Conservation (phyloP, 2,113 vertebrate species). For the Nasalis larvatus region DNA sequence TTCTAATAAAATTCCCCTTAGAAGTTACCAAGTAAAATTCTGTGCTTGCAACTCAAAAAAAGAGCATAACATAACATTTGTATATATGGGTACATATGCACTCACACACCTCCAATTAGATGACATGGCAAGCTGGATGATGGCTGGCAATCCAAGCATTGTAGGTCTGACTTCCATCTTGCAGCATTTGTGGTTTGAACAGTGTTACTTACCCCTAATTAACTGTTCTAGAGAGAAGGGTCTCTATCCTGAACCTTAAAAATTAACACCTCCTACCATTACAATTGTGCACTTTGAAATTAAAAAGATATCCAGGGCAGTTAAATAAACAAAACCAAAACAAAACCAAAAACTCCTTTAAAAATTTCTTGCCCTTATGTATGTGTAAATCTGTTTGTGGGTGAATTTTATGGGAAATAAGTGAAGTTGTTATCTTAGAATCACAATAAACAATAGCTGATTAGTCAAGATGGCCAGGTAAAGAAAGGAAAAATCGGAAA, state of each 20-base stretch:
- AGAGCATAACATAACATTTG: background rate
- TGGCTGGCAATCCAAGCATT: background rate
- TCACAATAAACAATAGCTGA: background rate
- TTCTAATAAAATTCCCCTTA: background rate
- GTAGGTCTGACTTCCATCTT: background rate
- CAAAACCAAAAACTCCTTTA: background rate
- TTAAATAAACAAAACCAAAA: constrained; percentile 26
- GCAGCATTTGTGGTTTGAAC: background rate
- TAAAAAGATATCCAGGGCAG: background rate
- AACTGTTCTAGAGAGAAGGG: background rate
- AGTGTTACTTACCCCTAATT: background rate
- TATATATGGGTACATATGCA: background rate
- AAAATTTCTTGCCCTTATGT: background rate
- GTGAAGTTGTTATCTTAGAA: background rate
- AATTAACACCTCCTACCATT: background rate
- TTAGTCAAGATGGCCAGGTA: background rate
- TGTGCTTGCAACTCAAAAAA: background rate
- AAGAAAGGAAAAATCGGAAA: background rate
- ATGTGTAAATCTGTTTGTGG: background rate
- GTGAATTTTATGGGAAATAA: background rate
- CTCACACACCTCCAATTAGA: background rate
- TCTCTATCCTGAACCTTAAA: constrained; percentile 29
- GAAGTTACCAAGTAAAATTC: constrained; percentile 28
- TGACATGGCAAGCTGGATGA: background rate
- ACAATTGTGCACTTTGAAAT: background rate